Base-by-base conservation (phyloP, 2,888 invertebrate genomes). In the Podotricha telesiphe region DNA sequence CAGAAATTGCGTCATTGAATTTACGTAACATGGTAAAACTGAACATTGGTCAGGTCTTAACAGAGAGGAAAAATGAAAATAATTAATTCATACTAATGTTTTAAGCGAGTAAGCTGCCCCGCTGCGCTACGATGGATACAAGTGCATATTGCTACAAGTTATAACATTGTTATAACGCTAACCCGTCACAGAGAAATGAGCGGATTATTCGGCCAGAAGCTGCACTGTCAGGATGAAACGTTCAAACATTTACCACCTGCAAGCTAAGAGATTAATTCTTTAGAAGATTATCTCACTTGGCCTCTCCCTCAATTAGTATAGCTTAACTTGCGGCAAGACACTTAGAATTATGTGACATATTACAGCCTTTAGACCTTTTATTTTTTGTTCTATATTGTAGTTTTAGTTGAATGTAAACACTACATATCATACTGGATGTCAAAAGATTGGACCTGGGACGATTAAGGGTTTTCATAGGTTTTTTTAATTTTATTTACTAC, bases 191-290 rank as follows among this genome's bases (percentile, higher is more conserved):
- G 28, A 50, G 48, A 45, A 62, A 66, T 62, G 34, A 61, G 37
- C 13, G 37, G 51, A 45, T 56, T 58, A 56, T 68, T 71, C 58
- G 53, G 17, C 62, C 61, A 20, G 42, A 65, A 65, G 50, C 68
- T 65, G 68, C 65, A 71, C 56, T 68, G 62, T 58, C 65, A 62
- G 69, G 62, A 47, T 62, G 62, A 62, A 34, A 34, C 19, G 22
- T 45, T 62, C 62, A 45, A 62, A 62, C 62, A 47, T 48, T 62
- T 62, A 34, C 47, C 34, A 47, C 62, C 56, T 71, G 70, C 70
- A 70, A 65, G 67, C 64, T 45, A 47, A 56, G 65, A 71, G 68
- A 71, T 71, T 71, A 71, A 71, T 71, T 65, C 58, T 63, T 55
- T 56, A 56, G 68, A 65, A 68, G 68, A 68, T 68, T 70, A 65